phyloP scores from a whole-genome alignment of 1,140 invertebrate genomes.

The Papilio aristodemus region DNA sequence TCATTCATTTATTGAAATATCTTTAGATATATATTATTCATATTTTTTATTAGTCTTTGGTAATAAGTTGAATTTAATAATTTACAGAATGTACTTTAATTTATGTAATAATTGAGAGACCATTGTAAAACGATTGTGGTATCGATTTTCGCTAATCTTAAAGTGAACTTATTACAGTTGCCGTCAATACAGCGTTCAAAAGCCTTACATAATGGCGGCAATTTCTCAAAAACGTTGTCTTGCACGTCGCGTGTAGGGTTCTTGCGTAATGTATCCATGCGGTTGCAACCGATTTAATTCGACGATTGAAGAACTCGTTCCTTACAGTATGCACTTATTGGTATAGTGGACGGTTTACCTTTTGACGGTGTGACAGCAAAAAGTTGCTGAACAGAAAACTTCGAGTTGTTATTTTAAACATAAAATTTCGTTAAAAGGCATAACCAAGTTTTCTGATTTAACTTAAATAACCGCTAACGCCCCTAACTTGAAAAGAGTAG shows the following conservation, averaged over 20 bases:
- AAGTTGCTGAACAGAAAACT: not conserved
- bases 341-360: conserved; percentile 29
- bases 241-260: conserved; percentile 40
- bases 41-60: too few relatives aligned
- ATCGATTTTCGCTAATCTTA: not conserved
- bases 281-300: conserved; percentile 41
- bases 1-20: too few relatives aligned
- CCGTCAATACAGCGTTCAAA: conserved; percentile 34
- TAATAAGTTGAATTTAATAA: too few relatives aligned
- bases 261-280: conserved; percentile 43
- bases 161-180: not conserved
- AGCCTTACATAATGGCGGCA: conserved; percentile 43
- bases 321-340: conserved; percentile 31
- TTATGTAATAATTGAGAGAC: not conserved
- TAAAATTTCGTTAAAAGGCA: too few relatives aligned
- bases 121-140: too few relatives aligned
- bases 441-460: too few relatives aligned
- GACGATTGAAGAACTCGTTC: conserved; percentile 46
- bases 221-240: conserved; percentile 48
- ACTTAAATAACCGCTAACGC: too few relatives aligned
- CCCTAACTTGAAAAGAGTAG: too few relatives aligned
- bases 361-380: not conserved
- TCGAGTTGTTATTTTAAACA: too few relatives aligned
- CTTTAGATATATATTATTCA: too few relatives aligned
- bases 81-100: too few relatives aligned